Evolutionary conservation across 2,113 vertebrate genomes (phyloP), one percentile per base, ranked within the genome.

Genomic region (Tinamus guttatus): DNA sequence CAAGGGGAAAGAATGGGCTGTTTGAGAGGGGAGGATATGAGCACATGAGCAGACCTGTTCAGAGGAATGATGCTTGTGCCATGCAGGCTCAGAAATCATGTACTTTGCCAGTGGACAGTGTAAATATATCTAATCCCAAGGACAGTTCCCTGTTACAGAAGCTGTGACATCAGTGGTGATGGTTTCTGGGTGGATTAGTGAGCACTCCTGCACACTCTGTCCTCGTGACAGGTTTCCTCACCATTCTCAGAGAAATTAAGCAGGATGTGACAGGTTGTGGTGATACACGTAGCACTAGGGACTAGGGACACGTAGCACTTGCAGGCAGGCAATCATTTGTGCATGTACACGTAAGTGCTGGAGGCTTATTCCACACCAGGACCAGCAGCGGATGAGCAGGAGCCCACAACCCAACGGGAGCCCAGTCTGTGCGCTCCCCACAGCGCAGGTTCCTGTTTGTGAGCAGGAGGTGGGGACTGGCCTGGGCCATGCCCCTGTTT

Each of bases 231-330:
- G 17, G 2, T 30, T 38, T 81, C 77, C n/a, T 73, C 47, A 54
- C 7, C 19, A 59, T 18, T 12, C 18, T 19, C n/a, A 71, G 51
- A 32, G 36, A 67, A 52, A n/a, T 9, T 11, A 6, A 21, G 27
- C 14, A 78, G 34, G 0, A 0, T 0, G 1, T 52, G 58, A 13
- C 0, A 11, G 7, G 9, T 32, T 79, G 51, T 34, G 28, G 3
- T 34, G 36, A 20, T 13, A 56, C 28, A 30, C 7, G 13, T 16
- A 45, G 60, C 27, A 11, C 13, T 21, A 18, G 32, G 45, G 36
- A 30, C 54, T n/a, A n/a, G n/a, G n/a, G n/a, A n/a, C n/a, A n/a
- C n/a, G n/a, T n/a, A n/a, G n/a, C n/a, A 43, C 22, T 41, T 68
- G 19, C 21, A 59, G 54, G 38, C 30, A 62, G 47, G 25, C 47